These are phyloP conservation scores for Mastigias papua DNA, from an alignment of 30 jellyfish, hydroid and myxozoan species.

Conservation along the genomic window DNA sequence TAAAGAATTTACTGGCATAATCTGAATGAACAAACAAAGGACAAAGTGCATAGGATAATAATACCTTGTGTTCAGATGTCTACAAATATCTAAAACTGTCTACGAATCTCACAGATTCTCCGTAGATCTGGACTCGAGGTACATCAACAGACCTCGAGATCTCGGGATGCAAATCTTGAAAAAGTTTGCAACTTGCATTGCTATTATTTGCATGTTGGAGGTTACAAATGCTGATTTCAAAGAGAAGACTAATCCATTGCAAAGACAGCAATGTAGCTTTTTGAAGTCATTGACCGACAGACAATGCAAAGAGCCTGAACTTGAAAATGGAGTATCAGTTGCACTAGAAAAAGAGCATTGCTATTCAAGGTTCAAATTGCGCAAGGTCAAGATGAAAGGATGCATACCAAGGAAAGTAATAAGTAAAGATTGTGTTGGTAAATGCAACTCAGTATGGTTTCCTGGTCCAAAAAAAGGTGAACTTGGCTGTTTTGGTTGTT, in stretches of 20 bases:
- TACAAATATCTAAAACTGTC: background rate
- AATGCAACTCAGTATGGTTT: slow-evolving; percentile 52
- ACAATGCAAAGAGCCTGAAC: slow-evolving; percentile 8
- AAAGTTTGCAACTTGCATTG: background rate
- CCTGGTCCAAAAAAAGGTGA: slow-evolving; percentile 39
- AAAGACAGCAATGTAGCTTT: slow-evolving; percentile 6
- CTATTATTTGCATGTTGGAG: background rate
- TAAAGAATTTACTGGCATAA: background rate
- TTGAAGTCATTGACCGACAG: slow-evolving; percentile 13
- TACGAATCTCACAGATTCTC: background rate
- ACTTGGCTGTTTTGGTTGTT: slow-evolving; percentile 40
- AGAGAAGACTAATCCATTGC: background rate
- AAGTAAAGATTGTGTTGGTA: slow-evolving; percentile 10
- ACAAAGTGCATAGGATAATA: background rate
- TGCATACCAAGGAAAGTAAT: slow-evolving; percentile 29
- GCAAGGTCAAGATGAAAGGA: slow-evolving; percentile 17
- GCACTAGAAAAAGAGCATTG: slow-evolving; percentile 20
- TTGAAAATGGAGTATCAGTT: slow-evolving; percentile 16
- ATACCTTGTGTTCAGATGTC: background rate
- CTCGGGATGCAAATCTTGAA: background rate
- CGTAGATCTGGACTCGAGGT: background rate
- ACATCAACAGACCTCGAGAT: background rate
- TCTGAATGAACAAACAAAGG: background rate
- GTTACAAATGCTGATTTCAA: background rate
- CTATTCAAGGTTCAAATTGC: slow-evolving; percentile 5